These are phyloP conservation scores for Loriculus beryllinus DNA, from an alignment of 2,797 vertebrate species.

Conservation along the genomic window DNA sequence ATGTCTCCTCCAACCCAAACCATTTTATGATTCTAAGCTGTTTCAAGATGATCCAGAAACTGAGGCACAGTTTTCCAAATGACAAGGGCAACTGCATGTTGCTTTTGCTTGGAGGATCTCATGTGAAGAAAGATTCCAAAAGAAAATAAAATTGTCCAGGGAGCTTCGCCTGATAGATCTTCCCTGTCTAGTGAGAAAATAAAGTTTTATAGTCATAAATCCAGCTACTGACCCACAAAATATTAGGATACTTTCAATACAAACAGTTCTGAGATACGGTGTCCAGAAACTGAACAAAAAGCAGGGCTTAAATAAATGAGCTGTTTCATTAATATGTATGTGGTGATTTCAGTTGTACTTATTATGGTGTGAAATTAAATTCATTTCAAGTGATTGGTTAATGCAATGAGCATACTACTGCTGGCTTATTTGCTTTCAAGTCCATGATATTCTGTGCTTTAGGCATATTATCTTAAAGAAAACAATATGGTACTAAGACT, in stretches of 20 bases:
- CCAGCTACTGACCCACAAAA: neutral
- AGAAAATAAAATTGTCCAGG: neutral
- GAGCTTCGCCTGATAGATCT: neutral
- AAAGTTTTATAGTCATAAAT: neutral
- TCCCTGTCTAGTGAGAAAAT: neutral
- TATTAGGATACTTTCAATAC: neutral
- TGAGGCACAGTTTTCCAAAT: neutral
- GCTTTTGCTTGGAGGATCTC: neutral
- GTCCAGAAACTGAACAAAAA: neutral
- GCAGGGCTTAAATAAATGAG: neutral
- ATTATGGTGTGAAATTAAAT: conserved; percentile 1
- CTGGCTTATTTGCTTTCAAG: neutral
- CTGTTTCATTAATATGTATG: neutral
- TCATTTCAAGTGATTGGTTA: neutral
- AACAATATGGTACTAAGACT: neutral
- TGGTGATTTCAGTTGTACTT: neutral
- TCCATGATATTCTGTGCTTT: neutral
- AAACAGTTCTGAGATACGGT: neutral
- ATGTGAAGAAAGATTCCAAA: neutral
- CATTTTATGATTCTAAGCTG: neutral
- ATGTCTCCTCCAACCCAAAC: neutral
- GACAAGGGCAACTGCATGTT: neutral
- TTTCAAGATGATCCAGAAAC: neutral
- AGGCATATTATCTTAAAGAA: neutral
- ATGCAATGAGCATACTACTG: neutral